Evolutionary conservation across 1,140 invertebrate species (phyloP).

Genomic region (Drosophila teissieri): DNA sequence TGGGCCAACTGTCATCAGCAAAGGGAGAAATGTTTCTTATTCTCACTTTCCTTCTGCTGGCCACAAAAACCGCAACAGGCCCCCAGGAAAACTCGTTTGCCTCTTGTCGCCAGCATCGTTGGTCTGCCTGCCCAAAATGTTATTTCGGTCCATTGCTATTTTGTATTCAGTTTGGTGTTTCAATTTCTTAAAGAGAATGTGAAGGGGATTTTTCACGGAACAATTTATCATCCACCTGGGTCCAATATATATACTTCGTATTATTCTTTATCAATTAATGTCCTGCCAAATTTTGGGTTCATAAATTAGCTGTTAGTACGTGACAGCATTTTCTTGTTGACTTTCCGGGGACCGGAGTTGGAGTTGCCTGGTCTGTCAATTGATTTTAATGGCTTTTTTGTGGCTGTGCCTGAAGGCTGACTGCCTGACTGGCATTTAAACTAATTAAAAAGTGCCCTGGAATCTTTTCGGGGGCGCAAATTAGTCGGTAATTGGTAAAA

Average conservation of each 20-base stretch:
- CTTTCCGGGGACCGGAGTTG: conserved; percentile 16
- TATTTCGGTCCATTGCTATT: conserved; percentile 33
- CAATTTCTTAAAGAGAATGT: conserved; percentile 27
- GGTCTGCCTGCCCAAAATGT: conserved; percentile 14
- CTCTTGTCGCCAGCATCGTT: conserved; percentile 30
- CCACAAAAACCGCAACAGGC: conserved; percentile 54
- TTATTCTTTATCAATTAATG: conserved; percentile 60
- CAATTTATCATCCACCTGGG: conserved; percentile 61
- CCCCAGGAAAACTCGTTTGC: conserved; percentile 39
- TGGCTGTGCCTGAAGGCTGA: conserved; percentile 47
- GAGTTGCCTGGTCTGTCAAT: conserved; percentile 41
- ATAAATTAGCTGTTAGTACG: conserved; percentile 63
- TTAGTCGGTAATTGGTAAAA: conserved; percentile 24
- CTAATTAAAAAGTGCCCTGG: conserved; percentile 61
- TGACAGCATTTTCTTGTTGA: conserved; percentile 63
- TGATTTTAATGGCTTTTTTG: conserved; percentile 65
- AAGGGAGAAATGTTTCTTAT: conserved; percentile 11
- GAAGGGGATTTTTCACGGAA: not conserved
- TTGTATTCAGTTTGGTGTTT: conserved; percentile 35
- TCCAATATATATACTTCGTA: conserved; percentile 1
- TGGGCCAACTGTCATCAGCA: conserved; percentile 15
- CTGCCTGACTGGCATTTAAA: conserved; percentile 63
- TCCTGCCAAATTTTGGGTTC: conserved; percentile 55
- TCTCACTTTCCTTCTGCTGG: conserved; percentile 12
- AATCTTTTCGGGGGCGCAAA: conserved; percentile 8